Evolutionary conservation across 2,797 vertebrate genomes (phyloP).

Genomic region (Fistularia commersonii): DNA sequence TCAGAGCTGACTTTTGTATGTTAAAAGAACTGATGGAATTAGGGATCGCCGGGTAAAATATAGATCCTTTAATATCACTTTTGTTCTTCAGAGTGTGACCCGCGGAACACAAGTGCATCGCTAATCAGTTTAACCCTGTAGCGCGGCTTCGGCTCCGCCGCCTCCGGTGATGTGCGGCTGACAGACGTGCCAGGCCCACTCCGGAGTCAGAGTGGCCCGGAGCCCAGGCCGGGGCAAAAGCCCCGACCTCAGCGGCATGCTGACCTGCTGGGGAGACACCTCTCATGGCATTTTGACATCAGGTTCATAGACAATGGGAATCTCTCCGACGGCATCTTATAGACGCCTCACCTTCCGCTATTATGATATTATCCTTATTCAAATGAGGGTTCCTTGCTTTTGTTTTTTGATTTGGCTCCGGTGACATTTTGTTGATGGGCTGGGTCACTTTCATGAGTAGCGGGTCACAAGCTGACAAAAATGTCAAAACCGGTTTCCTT

Average conservation of each 20-base stretch:
- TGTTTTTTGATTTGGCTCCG: constrained; percentile 75
- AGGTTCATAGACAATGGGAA: constrained; percentile 72
- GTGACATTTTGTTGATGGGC: constrained; percentile 77
- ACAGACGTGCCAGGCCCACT: constrained; percentile 78
- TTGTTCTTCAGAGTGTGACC: constrained; percentile 77
- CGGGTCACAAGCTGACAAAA: constrained; percentile 79
- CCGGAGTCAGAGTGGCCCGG: constrained; percentile 60
- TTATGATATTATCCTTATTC: constrained; percentile 77
- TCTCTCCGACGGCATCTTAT: constrained; percentile 71
- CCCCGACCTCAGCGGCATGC: constrained; percentile 72
- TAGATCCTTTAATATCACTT: constrained; percentile 77
- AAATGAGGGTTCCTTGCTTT: constrained; percentile 75
- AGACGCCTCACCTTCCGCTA: constrained; percentile 72
- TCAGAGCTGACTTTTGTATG: constrained; percentile 71
- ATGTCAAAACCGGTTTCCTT: constrained; percentile 74
- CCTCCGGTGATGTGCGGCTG: constrained; percentile 71
- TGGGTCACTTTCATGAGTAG: constrained; percentile 72
- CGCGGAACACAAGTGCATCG: constrained; percentile 72
- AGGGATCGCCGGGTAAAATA: constrained; percentile 66
- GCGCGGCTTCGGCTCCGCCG: constrained; percentile 62
- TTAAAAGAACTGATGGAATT: constrained; percentile 64
- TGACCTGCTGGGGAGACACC: constrained; percentile 76
- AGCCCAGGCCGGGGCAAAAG: constrained; percentile 73
- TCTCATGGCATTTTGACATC: constrained; percentile 76
- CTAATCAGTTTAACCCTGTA: constrained; percentile 81